Evolutionary conservation across 2,888 invertebrate species (phyloP).

Genomic region (Aspidiotus rigidus): DNA sequence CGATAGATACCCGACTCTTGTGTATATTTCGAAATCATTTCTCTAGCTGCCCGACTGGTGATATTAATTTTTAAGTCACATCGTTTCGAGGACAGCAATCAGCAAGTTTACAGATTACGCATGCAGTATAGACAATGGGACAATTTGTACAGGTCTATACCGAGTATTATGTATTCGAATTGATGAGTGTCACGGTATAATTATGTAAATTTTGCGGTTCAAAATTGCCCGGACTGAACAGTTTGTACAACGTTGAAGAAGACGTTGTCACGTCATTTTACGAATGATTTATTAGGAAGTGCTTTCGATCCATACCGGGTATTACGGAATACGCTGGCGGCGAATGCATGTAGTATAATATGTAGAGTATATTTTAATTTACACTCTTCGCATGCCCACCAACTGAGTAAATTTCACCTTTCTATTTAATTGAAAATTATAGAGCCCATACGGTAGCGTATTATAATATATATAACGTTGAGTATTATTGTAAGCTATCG

Average conservation of each 20-base stretch:
- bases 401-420: conserved; percentile 1
- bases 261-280: not conserved
- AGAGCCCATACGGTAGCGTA: not conserved
- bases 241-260: conserved; percentile 9
- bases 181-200: not conserved
- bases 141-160: no score
- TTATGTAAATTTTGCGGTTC: conserved; percentile 1
- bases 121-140: no score
- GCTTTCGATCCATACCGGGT: conserved; percentile 2
- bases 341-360: no score
- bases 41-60: no score
- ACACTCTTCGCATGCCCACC: not conserved
- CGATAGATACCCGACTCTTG: no score
- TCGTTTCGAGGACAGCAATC: no score
- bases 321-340: not conserved
- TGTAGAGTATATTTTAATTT: not conserved
- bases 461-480: no score
- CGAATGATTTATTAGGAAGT: conserved; percentile 11
- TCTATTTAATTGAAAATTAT: conserved; percentile 4
- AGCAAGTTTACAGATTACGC: no score
- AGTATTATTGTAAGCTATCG: no score
- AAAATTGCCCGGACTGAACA: not conserved
- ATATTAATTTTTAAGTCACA: no score
- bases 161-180: not conserved
- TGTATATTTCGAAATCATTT: no score